Percentiles rank a stretch among this genome's conserved stretches.
Evolutionary conservation across 2,797 vertebrate species (phyloP).

Genomic region (Graptemys geographica): DNA sequence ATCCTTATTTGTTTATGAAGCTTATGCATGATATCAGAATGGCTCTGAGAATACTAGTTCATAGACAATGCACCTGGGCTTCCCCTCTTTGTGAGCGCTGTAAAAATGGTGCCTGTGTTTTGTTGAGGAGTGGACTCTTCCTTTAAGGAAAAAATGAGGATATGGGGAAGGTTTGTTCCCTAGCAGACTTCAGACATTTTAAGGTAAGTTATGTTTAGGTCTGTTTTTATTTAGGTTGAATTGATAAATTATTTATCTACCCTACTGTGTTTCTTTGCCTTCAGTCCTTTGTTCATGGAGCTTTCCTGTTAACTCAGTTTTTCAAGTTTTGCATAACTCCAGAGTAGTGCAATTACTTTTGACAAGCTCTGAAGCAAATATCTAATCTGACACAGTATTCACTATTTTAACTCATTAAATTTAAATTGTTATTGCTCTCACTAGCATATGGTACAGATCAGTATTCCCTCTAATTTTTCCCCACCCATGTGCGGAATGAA

Average conservation of each 20-base stretch:
- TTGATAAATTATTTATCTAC: neutral
- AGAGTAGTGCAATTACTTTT: neutral
- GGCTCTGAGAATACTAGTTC: constrained; percentile 1
- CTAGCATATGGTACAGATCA: neutral
- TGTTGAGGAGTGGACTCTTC: neutral
- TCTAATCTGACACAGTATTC: neutral
- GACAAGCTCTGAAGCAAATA: neutral
- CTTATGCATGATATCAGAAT: neutral
- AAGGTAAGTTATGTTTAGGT: constrained; percentile 54
- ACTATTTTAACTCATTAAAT: neutral
- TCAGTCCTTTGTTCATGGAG: neutral
- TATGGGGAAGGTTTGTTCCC: neutral
- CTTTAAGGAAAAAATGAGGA: neutral
- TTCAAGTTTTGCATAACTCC: neutral
- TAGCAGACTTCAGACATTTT: neutral
- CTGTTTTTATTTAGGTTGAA: neutral
- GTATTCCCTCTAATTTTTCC: no score
- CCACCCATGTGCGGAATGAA: no score
- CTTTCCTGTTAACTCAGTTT: neutral
- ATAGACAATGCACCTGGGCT: no score
- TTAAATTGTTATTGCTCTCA: neutral
- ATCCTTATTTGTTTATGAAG: constrained; percentile 32
- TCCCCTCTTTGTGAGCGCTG: neutral
- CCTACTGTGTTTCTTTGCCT: neutral
- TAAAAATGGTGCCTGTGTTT: neutral